A percentile compares a stretch with the other conserved stretches of the same genome.
Evolutionary conservation across 1,140 invertebrate genomes (phyloP).

Genomic region (Drosophila navojoa): DNA sequence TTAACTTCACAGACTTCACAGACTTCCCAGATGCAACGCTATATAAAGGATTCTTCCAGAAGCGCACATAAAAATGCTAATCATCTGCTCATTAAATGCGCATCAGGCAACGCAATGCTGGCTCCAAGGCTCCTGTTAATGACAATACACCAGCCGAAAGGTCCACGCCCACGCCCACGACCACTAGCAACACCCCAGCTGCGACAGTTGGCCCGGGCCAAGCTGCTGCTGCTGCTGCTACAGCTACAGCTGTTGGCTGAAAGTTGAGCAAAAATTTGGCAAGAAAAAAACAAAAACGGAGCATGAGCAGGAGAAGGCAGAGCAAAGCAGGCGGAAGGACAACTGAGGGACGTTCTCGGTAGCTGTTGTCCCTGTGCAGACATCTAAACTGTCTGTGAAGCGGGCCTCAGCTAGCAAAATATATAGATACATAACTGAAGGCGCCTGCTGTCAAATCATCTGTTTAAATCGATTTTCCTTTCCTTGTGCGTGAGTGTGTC

Average conservation of each 20-base stretch:
- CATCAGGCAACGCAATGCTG: slow-evolving; percentile 56
- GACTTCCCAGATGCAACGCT: slow-evolving; percentile 20
- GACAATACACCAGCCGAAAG: slow-evolving; percentile 55
- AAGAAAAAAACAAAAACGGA: slow-evolving; percentile 11
- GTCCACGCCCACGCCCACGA: neutral
- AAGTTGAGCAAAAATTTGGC: slow-evolving; percentile 64
- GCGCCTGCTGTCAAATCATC: slow-evolving; percentile 74
- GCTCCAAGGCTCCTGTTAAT: slow-evolving; percentile 56
- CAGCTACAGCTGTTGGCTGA: slow-evolving; percentile 66
- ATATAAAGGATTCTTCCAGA: slow-evolving; percentile 26
- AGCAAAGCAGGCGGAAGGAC: slow-evolving; percentile 33
- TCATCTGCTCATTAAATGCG: slow-evolving; percentile 80
- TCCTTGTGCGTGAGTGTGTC: slow-evolving; percentile 16
- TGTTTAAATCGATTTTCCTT: slow-evolving; percentile 78
- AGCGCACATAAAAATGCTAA: slow-evolving; percentile 63
- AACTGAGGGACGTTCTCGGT: slow-evolving; percentile 43
- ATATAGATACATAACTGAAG: slow-evolving; percentile 55
- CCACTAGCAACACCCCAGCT: neutral
- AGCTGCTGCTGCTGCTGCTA: slow-evolving; percentile 10
- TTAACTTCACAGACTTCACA: slow-evolving; percentile 35
- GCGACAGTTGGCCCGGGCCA: slow-evolving; percentile 8
- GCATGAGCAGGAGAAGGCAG: neutral
- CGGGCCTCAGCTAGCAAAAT: slow-evolving; percentile 38
- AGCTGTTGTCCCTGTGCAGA: slow-evolving; percentile 18
- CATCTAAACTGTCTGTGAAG: slow-evolving; percentile 54